Conservation (phyloP, 2,113 vertebrate species). For the Tyto alba region DNA sequence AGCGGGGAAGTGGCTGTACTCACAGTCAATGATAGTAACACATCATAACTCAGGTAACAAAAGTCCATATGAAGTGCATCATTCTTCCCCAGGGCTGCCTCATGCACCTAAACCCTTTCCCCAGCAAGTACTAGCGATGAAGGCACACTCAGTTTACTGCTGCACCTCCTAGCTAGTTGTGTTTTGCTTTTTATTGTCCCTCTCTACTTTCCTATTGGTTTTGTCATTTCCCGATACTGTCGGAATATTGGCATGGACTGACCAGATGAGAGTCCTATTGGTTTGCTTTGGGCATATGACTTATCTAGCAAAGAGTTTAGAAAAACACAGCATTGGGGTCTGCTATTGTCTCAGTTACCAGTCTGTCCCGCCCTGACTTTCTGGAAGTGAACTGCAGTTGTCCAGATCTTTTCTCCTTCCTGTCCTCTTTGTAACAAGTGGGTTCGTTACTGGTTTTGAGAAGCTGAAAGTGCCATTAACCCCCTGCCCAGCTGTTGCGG, state of each 20-base stretch:
- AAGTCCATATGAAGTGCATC: background rate
- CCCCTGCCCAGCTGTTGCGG: background rate
- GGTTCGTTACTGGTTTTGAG: background rate
- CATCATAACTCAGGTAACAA: background rate
- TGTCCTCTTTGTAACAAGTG: background rate
- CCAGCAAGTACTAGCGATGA: rapidly evolving
- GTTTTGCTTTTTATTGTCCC: background rate
- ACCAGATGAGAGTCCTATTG: background rate
- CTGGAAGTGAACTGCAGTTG: background rate
- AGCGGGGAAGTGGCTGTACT: background rate
- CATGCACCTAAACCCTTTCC: background rate
- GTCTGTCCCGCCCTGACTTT: background rate
- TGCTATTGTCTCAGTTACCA: background rate
- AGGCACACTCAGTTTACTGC: background rate
- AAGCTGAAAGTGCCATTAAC: slow-evolving; percentile 14
- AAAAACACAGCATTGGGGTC: background rate
- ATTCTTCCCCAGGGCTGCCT: background rate
- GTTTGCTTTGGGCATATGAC: background rate
- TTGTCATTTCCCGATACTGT: background rate
- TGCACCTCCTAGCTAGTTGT: background rate
- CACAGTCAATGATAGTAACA: background rate
- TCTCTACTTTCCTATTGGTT: background rate
- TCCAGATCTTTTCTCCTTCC: background rate
- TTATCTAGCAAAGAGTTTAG: background rate
- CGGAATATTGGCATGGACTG: background rate